Percentiles rank a stretch among this genome's conserved stretches.
Evolutionary conservation across 2,797 vertebrate species (phyloP).

Genomic region (Tokudaia tokunoshimensis): DNA sequence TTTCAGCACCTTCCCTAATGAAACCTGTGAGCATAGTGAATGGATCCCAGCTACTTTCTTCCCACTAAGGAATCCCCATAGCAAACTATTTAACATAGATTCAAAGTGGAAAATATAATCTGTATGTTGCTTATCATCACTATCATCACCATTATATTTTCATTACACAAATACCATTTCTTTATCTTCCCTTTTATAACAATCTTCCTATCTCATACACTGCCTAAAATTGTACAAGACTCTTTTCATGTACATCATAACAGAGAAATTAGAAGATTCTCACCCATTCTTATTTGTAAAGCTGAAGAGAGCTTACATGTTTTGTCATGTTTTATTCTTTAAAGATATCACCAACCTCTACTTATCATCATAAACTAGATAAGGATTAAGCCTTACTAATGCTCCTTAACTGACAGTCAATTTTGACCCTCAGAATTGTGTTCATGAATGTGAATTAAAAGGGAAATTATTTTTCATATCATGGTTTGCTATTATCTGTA

Average conservation of each 20-base stretch:
- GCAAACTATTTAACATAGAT: not conserved
- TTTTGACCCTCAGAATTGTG: not conserved
- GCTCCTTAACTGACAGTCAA: conserved; percentile 28
- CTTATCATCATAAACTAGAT: conserved; percentile 16
- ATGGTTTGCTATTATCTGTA: not conserved
- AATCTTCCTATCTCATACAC: not conserved
- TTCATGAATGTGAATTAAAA: not conserved
- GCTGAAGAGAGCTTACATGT: not conserved
- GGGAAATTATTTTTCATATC: not conserved
- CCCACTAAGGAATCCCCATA: conserved; percentile 32
- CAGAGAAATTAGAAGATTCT: not conserved
- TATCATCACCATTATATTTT: not conserved
- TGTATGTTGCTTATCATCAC: not conserved
- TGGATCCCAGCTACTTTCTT: conserved; percentile 21
- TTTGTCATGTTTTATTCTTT: conserved; percentile 13
- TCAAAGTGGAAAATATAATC: not conserved
- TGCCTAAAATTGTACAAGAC: not conserved
- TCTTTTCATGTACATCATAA: conserved; percentile 18
- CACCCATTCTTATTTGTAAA: not conserved
- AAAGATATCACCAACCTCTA: not conserved
- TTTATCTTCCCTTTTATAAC: conserved; percentile 38
- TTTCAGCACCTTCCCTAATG: conserved; percentile 10
- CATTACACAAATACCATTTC: not conserved
- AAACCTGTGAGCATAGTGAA: not conserved
- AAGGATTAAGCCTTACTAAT: not conserved